Percentiles rank a stretch among this genome's conserved stretches.
These are phyloP conservation scores for Rhizoglyphus robini DNA, from an alignment of 1,140 invertebrate genomes.

Conservation along the genomic window DNA sequence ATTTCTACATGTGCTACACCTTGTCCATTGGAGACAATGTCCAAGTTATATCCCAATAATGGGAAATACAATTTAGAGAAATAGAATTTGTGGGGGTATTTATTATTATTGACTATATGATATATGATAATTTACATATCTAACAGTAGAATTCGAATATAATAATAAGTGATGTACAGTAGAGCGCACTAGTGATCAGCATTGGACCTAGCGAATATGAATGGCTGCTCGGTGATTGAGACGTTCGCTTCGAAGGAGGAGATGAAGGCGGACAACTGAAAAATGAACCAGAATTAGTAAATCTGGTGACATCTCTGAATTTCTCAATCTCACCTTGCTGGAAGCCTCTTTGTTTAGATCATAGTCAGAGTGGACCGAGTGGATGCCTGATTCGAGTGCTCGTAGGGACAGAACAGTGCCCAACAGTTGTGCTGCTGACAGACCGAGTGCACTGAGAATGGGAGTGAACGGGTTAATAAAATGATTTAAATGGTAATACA, in stretches of 20 bases:
- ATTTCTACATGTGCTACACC: no score
- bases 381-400: slow-evolving; percentile 22
- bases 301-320: background rate
- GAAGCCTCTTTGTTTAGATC: background rate
- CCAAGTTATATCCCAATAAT: no score
- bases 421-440: slow-evolving; percentile 13
- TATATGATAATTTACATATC: no score
- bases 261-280: slow-evolving; percentile 13
- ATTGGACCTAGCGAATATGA: slow-evolving; percentile 13
- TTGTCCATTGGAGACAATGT: no score
- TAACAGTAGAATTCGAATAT: no score
- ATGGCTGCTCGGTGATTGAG: slow-evolving; percentile 13
- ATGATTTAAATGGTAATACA: background rate
- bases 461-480: no score
- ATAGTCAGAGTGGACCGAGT: slow-evolving; percentile 3
- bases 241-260: slow-evolving; percentile 5
- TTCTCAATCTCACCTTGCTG: background rate
- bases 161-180: no score
- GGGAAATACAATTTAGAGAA: no score
- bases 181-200: background rate
- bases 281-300: background rate
- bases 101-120: no score
- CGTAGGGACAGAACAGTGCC: slow-evolving; percentile 20
- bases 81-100: no score
- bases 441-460: background rate